Conservation (phyloP, 2,797 vertebrate species). For the Ciconia nigra region DNA sequence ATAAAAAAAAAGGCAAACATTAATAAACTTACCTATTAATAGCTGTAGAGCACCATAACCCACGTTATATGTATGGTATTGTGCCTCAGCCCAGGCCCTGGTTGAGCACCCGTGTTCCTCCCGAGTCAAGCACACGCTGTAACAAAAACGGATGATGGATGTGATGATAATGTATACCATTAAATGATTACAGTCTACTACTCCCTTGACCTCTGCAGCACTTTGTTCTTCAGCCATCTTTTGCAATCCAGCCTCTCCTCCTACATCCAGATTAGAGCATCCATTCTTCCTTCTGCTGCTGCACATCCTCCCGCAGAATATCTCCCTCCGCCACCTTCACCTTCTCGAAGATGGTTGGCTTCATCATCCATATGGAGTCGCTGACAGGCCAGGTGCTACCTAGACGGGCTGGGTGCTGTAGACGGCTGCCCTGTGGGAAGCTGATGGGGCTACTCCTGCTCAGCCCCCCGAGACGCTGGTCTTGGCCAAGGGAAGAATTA, state of each 20-base stretch:
- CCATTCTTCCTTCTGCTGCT: not conserved
- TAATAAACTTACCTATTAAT: not conserved
- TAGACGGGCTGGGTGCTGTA: not conserved
- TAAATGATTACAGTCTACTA: not conserved
- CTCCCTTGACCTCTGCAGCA: not conserved
- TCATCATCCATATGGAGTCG: fast-evolving
- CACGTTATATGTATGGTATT: too few species aligned
- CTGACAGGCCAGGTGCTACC: fast-evolving
- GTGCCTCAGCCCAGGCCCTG: not conserved
- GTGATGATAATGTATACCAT: not conserved
- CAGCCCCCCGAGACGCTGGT: not conserved
- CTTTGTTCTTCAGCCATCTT: not conserved
- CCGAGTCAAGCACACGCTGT: not conserved
- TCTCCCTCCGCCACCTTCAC: not conserved
- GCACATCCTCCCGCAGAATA: too few species aligned
- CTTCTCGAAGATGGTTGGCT: fast-evolving
- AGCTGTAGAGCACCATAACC: not conserved
- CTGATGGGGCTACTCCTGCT: not conserved
- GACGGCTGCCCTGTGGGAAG: not conserved
- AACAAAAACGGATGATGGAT: not conserved
- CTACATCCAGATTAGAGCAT: not conserved
- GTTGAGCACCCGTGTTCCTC: fast-evolving
- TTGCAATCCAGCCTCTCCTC: not conserved
- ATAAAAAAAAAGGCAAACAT: not conserved
- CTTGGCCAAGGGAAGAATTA: not conserved